Evolutionary conservation across 1,140 invertebrate genomes (phyloP), one percentile per base, ranked within the genome.

Genomic region (Druon quercuslanigerum): DNA sequence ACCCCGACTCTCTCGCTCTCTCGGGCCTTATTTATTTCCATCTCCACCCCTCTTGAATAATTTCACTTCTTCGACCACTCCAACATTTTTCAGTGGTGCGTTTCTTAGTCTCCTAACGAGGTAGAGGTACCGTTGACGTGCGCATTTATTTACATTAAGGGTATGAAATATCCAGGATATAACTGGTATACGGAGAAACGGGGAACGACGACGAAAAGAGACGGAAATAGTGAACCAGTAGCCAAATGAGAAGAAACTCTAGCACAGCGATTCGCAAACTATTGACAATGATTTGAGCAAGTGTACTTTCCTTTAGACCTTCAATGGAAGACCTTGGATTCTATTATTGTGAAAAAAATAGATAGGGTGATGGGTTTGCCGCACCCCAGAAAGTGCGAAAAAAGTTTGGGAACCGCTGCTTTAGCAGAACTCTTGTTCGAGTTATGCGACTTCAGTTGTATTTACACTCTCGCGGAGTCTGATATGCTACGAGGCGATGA

Each of bases 391-490:
- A 33, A 33, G 25, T 33, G 25, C 4, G 0, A 3, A 33, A 33
- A 33, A 33, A 33, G 25, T 33, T 33, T 33, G 25, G 25, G 25
- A 33, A 33, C 25, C 25, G 25, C 25, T 33, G 4, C 25, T 33
- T 33, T 33, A 33, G 40, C 40, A 46, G 40, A 33, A 66, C 60
- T 33, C 60, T n/a, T 8, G 60, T 33, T 66, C 25, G 60, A 66
- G 60, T 66, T 66, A 66, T 66, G 60, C 25, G 20, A 20, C 60
- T 66, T n/a, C 60, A 66, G 60, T 66, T 33, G 60, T 66, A 66
- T 66, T 66, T 66, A 66, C 60, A 66, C 60, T 66, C 60, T 14
- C 4, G 60, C 20, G 25, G 57, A 33, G 57, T 12, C 57, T 16
- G 57, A 66, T 66, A 66, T 16, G 20, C 60, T 25, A 66, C 33